Conservation (phyloP, 2,797 vertebrate genomes). For the Lagorchestes hirsutus region DNA sequence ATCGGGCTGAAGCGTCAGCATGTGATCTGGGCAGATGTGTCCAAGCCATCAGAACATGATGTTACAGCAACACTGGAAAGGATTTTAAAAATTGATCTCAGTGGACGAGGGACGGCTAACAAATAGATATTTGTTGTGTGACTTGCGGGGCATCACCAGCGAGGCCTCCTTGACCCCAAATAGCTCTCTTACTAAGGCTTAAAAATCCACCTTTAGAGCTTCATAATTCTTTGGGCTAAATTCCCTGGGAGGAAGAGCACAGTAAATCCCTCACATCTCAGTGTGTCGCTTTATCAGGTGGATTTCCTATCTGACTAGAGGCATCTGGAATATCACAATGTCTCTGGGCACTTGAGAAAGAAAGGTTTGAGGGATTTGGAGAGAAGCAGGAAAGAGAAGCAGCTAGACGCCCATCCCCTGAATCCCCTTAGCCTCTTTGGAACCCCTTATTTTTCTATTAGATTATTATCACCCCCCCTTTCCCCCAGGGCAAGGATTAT, state of each 20-base stretch:
- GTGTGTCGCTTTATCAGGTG: neutral
- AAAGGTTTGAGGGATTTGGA: neutral
- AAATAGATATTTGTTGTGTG: neutral
- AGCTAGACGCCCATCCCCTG: neutral
- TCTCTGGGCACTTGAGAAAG: neutral
- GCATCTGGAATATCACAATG: neutral
- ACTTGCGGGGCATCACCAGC: neutral
- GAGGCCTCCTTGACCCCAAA: neutral
- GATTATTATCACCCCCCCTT: neutral
- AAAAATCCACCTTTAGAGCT: neutral
- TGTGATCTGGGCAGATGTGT: neutral
- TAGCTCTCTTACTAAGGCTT: neutral
- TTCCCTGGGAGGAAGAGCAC: neutral
- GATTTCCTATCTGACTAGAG: neutral
- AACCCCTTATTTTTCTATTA: neutral
- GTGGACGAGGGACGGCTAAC: neutral
- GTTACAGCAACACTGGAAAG: neutral
- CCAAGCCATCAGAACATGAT: neutral
- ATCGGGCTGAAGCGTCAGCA: neutral
- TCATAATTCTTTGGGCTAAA: constrained; percentile 8
- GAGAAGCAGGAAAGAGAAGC: neutral
- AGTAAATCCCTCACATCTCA: neutral
- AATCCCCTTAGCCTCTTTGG: neutral
- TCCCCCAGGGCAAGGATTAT: neutral
- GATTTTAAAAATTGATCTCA: neutral